Evolutionary conservation across 2,113 vertebrate genomes (phyloP).

Genomic region (Stictonetta naevosa): DNA sequence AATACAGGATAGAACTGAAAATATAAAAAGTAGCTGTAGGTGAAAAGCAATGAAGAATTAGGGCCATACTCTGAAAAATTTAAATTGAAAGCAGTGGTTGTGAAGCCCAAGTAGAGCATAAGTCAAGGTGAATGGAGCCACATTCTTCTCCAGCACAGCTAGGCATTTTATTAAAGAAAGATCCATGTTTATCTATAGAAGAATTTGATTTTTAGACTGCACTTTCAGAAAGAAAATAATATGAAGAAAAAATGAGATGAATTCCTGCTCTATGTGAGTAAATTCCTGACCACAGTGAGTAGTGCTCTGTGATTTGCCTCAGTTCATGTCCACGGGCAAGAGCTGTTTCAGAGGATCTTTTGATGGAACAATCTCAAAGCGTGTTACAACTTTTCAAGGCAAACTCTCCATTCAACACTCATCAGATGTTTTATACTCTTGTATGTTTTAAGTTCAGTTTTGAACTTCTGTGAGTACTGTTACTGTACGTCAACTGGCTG

Average conservation of each 20-base stretch:
- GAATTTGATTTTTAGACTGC: not conserved
- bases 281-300: not conserved
- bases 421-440: not conserved
- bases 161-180: not conserved
- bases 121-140: not conserved
- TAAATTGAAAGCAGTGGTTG: not conserved
- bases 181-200: not conserved
- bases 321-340: slow-evolving; percentile 18
- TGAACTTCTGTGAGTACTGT: not conserved
- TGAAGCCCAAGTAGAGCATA: not conserved
- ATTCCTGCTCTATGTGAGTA: not conserved
- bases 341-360: not conserved
- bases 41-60: slow-evolving; percentile 9
- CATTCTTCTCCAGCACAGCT: not conserved
- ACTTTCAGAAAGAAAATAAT: not conserved
- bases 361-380: not conserved
- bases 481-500: not conserved
- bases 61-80: not conserved
- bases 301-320: not conserved
- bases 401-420: not conserved
- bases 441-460: not conserved
- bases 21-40: not conserved
- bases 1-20: slow-evolving; percentile 16
- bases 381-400: not conserved
- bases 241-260: not conserved